Base-by-base conservation (phyloP, 2,888 invertebrate species). In the Danaus chrysippus region DNA sequence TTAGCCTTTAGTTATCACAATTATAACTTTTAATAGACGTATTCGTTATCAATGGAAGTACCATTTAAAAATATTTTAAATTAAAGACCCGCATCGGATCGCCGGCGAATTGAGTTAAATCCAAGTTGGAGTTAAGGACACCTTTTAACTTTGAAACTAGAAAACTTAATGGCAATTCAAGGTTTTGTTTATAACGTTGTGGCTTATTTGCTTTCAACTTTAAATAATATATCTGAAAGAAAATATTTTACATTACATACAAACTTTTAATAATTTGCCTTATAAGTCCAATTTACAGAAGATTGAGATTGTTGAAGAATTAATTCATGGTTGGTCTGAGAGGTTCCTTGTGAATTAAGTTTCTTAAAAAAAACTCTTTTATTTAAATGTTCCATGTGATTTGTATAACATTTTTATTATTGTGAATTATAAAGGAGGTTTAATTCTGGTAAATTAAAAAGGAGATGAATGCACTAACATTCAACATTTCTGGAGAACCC, bases 291-390 rank as follows among this genome's bases (percentile, higher is more conserved):
- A 34, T 34, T 3, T 34, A 0, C 23, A 34, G 6, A 34, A 34
- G 23, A 5, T 34, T 8, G 23, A 6, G 23, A 34, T 34, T 34
- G 1, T 34, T 34, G 23, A 83, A 83, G 83, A 80, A 71, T 77
- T 74, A 71, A 78, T 79, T 82, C 83, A 83, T 82, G 83, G 77
- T 78, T 82, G 82, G 81, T 82, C 84, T 79, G 78, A 78, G 78
- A 81, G 81, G 80, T 76, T 75, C 75, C 73, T 71, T 70, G 70
- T 72, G 73, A 78, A 75, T n/a, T 17, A 11, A 1, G 10, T 49
- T 49, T 10, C 17, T 17, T 17, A 17, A 17, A n/a, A 49, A 46
- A 49, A n/a, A 3, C 1, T n/a, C 3, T 17, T 49, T 17, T 2
- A 49, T 17, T 49, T 49, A 49, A 15, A 49, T 49, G 17, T 17